Percentiles rank a stretch among this genome's conserved stretches.
These are phyloP conservation scores for Rhizoglyphus robini DNA, from an alignment of 1,140 invertebrate genomes.

Conservation along the genomic window DNA sequence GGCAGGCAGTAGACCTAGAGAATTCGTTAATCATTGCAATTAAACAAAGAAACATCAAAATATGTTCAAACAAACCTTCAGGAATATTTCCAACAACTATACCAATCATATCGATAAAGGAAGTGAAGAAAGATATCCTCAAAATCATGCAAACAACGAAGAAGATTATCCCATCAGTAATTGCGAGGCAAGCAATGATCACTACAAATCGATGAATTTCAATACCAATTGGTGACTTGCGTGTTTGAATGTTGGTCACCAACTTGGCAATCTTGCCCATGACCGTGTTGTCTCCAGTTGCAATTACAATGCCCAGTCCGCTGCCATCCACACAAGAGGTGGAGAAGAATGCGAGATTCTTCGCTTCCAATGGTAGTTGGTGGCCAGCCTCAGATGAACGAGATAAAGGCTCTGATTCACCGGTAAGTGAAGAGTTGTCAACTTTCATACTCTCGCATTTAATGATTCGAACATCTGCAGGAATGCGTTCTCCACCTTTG, in stretches of 20 bases:
- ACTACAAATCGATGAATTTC: slow-evolving; percentile 13
- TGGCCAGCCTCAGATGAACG: slow-evolving; percentile 30
- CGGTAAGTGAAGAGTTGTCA: slow-evolving; percentile 61
- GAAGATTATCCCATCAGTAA: slow-evolving; percentile 35
- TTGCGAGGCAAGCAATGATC: slow-evolving; percentile 26
- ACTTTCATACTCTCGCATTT: slow-evolving; percentile 18
- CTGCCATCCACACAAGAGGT: slow-evolving; percentile 48
- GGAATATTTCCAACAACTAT: slow-evolving; percentile 96
- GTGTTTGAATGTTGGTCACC: slow-evolving; percentile 63
- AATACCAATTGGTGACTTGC: slow-evolving; percentile 37
- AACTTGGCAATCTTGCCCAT: slow-evolving; percentile 95
- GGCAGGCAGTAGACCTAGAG: background rate
- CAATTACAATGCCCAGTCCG: slow-evolving; percentile 82
- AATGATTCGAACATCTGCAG: slow-evolving; percentile 14
- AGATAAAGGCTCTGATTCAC: slow-evolving; percentile 53
- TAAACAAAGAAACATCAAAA: slow-evolving; percentile 4
- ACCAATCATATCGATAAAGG: slow-evolving; percentile 93
- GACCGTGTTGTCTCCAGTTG: slow-evolving; percentile 88
- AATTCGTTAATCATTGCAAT: slow-evolving; percentile 3
- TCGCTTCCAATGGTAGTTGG: slow-evolving; percentile 45
- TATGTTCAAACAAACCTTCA: slow-evolving; percentile 26
- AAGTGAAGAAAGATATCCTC: slow-evolving; percentile 45
- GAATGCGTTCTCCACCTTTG: slow-evolving; percentile 54
- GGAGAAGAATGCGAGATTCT: slow-evolving; percentile 57
- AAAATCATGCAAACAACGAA: slow-evolving; percentile 31